Evolutionary conservation across 2,113 vertebrate species (phyloP), one percentile per base, ranked within the genome.

Genomic region (Embiotoca jacksoni): DNA sequence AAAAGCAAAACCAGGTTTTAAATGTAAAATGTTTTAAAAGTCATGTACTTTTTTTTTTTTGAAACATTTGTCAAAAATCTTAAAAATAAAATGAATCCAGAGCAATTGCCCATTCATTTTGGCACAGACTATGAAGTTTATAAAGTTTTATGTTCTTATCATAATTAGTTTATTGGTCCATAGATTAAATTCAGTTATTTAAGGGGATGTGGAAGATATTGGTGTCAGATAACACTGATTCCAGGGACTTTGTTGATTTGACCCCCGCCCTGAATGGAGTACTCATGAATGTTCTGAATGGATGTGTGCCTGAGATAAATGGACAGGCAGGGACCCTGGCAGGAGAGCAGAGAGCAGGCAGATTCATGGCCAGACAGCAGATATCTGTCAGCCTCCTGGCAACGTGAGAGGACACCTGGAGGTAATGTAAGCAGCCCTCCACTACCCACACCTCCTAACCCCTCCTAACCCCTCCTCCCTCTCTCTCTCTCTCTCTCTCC

Each of bases 331-430:
- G 14, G 58, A 76, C 72, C 75, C 67, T 85, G 70, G 67, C 83
- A 82, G 57, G 33, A 80, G 73, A 78, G 63, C 70, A 68, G 56
- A 63, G 62, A 82, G 73, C 39, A 64, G 68, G 65, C 75, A 87
- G 85, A 90, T 88, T 88, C 85, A 88, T 82, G 85, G 81, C 62
- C 88, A 87, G 80, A 85, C 68, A 79, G 87, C 33, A 81, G 82
- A 88, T 84, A 88, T 88, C 72, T 79, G 83, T 92, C 85, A 89
- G 86, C 70, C 87, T 89, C 84, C 80, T 89, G 84, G 87, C 88
- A 90, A 88, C 83, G 75, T 92, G 89, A 93, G 89, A 88, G 85
- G 85, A 93, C 93, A 93, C 86, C 91, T 93, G 91, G 89, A 91
- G 86, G 86, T 91, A 88, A 92, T 85, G 89, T 89, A 89, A 90